Base-by-base conservation (phyloP, 2,888 invertebrate genomes). In the Heliconius sara region DNA sequence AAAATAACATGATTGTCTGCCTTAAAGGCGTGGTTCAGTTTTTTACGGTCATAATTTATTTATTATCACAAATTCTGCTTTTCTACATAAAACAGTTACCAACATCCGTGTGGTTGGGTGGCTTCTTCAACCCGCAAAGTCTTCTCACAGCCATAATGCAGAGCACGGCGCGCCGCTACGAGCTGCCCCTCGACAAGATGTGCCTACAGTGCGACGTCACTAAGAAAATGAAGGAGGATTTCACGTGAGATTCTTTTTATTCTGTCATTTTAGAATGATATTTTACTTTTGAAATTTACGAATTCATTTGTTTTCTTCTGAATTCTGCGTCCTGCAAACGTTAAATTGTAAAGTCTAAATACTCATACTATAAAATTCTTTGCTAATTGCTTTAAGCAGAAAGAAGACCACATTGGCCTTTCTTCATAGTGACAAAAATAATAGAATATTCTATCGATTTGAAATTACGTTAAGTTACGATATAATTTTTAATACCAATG, bases 121-220 rank as follows among this genome's bases (percentile, higher is more conserved):
- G 99, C n/a, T 99, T 99, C 93, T 99, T 99, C 95, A 99, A 99
- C 92, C 99, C 99, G 0, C 99, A 99, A 93, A 99, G 99, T 65
- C 96, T 99, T 86, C 94, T 99, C 80, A 99, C 99, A 0, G 99
- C 99, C 73, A 99, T 99, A 87, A 99, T 99, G 99, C 99, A 99
- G 94, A 99, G 98, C 87, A 99, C 99, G 52, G 99, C 99, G 0
- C 96, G 99, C 52, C 97, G 97, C 88, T 98, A 98, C 96, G 98
- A 95, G 90, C 95, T 99, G 86, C 99, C 99, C 0, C 95, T 99
- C 70, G 99, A 99, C 92, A 98, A 99, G 94, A 99, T 99, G 99
- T 99, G 98, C 90, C 95, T 99, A 27, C 98, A 99, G 88, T 99
- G 99, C 91, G 99, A 99, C 91, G 99, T 99, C 79, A 99, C 99